These are phyloP conservation scores for Rugalucina vietnamica DNA, from an alignment of 2,888 invertebrate genomes.

Conservation along the genomic window DNA sequence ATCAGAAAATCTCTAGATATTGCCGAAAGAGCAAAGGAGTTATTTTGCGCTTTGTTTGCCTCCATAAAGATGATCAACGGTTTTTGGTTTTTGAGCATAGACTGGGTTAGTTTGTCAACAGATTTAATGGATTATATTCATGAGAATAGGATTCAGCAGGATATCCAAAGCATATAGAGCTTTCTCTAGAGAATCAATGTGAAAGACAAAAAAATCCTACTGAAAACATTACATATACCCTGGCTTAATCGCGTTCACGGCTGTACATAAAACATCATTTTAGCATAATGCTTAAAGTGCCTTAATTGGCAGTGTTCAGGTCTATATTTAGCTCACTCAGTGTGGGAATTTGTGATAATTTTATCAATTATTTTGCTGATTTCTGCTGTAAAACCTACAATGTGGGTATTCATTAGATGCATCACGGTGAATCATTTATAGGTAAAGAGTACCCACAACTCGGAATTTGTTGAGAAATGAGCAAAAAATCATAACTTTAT, in stretches of 20 bases:
- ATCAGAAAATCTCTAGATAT: too few species aligned
- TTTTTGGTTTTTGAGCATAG: too few species aligned
- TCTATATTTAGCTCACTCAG: too few species aligned
- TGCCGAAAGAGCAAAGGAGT: too few species aligned
- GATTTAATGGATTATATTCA: background rate
- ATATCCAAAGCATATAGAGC: background rate
- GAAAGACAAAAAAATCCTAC: background rate
- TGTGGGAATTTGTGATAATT: too few species aligned
- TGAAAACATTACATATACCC: background rate
- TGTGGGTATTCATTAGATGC: background rate
- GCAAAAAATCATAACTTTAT: background rate
- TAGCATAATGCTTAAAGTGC: slow-evolving; percentile 4
- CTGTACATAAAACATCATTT: background rate
- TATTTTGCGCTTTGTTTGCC: too few species aligned
- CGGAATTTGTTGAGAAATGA: background rate
- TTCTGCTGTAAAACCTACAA: background rate
- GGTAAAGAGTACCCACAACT: background rate
- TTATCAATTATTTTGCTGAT: background rate
- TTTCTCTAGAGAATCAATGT: background rate
- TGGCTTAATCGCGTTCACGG: background rate
- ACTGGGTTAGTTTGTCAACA: background rate
- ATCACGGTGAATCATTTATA: background rate
- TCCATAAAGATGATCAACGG: too few species aligned
- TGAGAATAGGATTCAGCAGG: background rate
- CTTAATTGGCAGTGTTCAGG: slow-evolving; percentile 12